Evolutionary conservation across 2,888 invertebrate species (phyloP), one percentile per base, ranked within the genome.

Genomic region (Tachina grossa): DNA sequence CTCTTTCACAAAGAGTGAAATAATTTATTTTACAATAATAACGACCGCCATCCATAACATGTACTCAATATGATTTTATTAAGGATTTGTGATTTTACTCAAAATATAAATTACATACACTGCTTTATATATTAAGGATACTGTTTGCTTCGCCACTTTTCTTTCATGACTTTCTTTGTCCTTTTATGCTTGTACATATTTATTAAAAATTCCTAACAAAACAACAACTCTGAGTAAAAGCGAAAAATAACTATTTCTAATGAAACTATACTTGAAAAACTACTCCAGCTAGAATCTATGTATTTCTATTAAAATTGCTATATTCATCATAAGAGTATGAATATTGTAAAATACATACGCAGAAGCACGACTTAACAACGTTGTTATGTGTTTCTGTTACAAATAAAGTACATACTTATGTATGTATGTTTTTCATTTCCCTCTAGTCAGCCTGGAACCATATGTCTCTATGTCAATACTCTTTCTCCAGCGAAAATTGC

Each of bases 131-230:
- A 68, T 75, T 51, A 81, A 75, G 65, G 45, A 81, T 65, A 14
- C 49, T 49, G 41, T 72, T 80, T 72, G 63, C 41, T 72, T 57
- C 11, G 16, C 53, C 41, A 14, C 5, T 39, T 59, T 69, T n/a
- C 43, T 41, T 55, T 41, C 41, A 49, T 43, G 47, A 55, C 57
- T 41, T 71, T 65, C 19, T 83, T 43, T 66, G 55, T 39, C 59
- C n/a, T n/a, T 59, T 66, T 53, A 31, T 31, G 6, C 31, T 31
- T 31, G 6, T 31, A 31, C 31, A 45, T 69, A 77, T 78, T 81
- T 81, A 85, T 68, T 68, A 85, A 85, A 82, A 85, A 82, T 69
- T 83, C 45, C 59, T 72, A 51, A 85, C 78, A 85, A 82, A 82
- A 57, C 43, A 77, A 72, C 6, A n/a, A 43, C 16, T 49, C 16